phyloP scores from a whole-genome alignment of 2,797 vertebrate genomes.

The Tadarida brasiliensis region DNA sequence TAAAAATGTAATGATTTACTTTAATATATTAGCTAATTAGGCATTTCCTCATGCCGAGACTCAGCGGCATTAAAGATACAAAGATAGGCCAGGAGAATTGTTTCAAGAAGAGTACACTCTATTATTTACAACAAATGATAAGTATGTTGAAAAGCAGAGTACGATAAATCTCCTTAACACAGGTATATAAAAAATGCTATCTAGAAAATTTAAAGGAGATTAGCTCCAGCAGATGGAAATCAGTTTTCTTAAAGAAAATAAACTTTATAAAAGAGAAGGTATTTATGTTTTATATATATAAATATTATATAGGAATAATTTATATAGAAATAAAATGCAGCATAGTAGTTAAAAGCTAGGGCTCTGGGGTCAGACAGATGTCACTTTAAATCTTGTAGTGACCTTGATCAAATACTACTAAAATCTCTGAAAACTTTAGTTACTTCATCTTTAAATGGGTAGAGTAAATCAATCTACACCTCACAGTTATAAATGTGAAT shows the following conservation, averaged over 20 bases:
- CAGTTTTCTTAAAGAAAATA: conserved; percentile 15
- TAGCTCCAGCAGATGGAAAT: conserved; percentile 3
- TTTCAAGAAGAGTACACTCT: neutral
- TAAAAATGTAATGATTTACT: conserved; percentile 8
- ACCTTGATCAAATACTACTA: neutral
- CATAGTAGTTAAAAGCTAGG: neutral
- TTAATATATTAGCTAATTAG: conserved; percentile 49
- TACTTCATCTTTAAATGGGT: neutral
- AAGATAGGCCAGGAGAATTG: neutral
- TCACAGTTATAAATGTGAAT: conserved; percentile 13
- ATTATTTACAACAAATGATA: neutral
- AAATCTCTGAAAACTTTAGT: conserved; percentile 28
- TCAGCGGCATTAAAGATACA: neutral
- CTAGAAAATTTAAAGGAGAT: conserved; percentile 31
- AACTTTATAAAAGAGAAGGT: neutral
- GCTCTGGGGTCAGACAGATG: neutral
- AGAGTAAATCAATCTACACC: neutral
- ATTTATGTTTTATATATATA: neutral
- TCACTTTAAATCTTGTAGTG: conserved; percentile 32
- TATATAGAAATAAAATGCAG: neutral
- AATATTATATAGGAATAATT: neutral
- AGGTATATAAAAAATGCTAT: neutral
- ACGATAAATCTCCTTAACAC: neutral
- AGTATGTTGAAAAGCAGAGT: conserved; percentile 42
- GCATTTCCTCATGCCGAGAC: neutral